A percentile compares a stretch with the other conserved stretches of the same genome.
phyloP scores from a whole-genome alignment of 2,113 vertebrate genomes.

The Oreochromis tanganicae region DNA sequence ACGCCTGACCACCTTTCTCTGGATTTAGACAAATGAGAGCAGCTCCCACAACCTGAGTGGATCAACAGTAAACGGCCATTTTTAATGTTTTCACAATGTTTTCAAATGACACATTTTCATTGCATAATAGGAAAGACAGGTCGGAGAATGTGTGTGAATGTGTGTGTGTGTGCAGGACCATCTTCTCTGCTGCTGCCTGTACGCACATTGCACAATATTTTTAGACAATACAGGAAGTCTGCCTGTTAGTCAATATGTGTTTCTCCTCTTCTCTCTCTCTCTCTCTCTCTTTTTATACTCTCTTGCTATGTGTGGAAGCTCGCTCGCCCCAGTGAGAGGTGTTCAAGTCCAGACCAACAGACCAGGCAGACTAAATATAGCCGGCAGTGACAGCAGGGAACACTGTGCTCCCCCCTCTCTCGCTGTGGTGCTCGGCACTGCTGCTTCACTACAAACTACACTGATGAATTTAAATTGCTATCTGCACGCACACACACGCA shows the following conservation, averaged over 20 bases:
- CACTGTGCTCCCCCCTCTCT: not conserved
- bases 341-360: conserved; percentile 57
- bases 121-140: not conserved
- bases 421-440: conserved; percentile 9
- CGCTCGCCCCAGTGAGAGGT: conserved; percentile 35
- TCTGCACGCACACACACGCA: not conserved
- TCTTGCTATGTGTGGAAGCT: conserved; percentile 41
- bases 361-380: conserved; percentile 66
- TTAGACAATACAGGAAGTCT: conserved; percentile 8
- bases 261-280: not conserved
- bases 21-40: not conserved
- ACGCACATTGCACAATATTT: not conserved
- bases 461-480: conserved; percentile 1
- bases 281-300: not conserved
- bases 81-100: not conserved
- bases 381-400: conserved; percentile 51
- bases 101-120: not conserved
- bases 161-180: not conserved
- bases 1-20: not conserved
- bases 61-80: not conserved
- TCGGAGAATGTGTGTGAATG: not conserved
- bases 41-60: not conserved
- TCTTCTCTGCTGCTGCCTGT: not conserved
- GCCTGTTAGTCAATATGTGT: conserved; percentile 12
- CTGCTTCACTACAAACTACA: conserved; percentile 21